A percentile compares a stretch with the other conserved stretches of the same genome.
These are phyloP conservation scores for Sminthopsis crassicaudata DNA, from an alignment of 2,113 vertebrate species.

Conservation along the genomic window DNA sequence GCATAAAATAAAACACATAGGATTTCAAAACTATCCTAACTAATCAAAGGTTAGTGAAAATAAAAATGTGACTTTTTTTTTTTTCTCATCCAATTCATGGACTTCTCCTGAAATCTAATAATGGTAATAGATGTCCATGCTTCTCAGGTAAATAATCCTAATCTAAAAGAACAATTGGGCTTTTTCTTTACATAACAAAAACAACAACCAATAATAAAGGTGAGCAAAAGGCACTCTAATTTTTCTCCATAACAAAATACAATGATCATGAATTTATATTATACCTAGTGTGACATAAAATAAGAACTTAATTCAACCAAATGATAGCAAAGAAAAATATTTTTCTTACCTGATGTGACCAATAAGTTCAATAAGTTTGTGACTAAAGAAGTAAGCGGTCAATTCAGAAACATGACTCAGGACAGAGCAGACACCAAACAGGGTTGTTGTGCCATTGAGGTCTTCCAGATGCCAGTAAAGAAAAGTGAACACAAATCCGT, in stretches of 20 bases:
- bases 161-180: background rate
- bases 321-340: background rate
- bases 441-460: constrained; percentile 94
- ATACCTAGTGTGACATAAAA: background rate
- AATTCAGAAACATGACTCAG: constrained; percentile 96
- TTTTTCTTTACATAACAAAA: background rate
- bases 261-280: background rate
- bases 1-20: background rate
- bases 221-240: background rate
- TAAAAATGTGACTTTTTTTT: background rate
- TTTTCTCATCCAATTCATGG: background rate
- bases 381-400: constrained; percentile 96
- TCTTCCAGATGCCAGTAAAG: constrained; percentile 99
- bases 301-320: background rate
- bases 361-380: constrained; percentile 98
- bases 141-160: background rate
- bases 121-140: background rate
- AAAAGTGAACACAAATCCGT: constrained; percentile 98
- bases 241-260: background rate
- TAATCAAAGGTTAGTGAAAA: background rate
- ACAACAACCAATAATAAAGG: background rate
- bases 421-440: constrained; percentile 97
- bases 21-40: background rate
- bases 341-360: constrained; percentile 95
- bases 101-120: background rate